These are phyloP conservation scores for Ericerus pela DNA, from an alignment of 1,140 invertebrate genomes.

Conservation along the genomic window DNA sequence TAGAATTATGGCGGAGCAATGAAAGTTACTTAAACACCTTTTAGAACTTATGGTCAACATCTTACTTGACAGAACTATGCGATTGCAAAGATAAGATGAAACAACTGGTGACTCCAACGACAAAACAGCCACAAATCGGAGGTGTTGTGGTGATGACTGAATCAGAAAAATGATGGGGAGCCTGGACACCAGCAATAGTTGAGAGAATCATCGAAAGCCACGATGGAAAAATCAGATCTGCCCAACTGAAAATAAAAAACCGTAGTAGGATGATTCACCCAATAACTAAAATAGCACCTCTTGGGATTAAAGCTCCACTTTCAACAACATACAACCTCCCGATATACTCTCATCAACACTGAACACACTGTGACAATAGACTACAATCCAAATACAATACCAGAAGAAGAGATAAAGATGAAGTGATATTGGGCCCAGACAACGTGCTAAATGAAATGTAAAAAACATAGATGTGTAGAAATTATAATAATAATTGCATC, in stretches of 20 bases:
- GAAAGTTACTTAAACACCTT: background rate
- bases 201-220: background rate
- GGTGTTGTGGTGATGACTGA: background rate
- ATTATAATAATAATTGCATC: too few species aligned
- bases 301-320: too few species aligned
- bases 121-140: background rate
- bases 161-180: background rate
- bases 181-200: background rate
- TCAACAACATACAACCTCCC: too few species aligned
- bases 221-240: background rate
- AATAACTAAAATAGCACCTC: background rate
- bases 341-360: too few species aligned
- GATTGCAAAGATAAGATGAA: background rate
- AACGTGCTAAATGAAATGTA: too few species aligned
- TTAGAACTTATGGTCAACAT: background rate
- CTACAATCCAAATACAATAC: too few species aligned
- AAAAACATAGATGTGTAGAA: too few species aligned
- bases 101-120: background rate
- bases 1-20: background rate
- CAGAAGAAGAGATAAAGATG: too few species aligned
- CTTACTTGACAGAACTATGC: background rate
- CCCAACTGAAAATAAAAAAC: background rate
- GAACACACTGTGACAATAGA: too few species aligned
- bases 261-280: background rate
- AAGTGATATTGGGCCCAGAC: too few species aligned